These are phyloP conservation scores for Diorhabda sublineata DNA, from an alignment of 1,140 invertebrate genomes.

Conservation along the genomic window DNA sequence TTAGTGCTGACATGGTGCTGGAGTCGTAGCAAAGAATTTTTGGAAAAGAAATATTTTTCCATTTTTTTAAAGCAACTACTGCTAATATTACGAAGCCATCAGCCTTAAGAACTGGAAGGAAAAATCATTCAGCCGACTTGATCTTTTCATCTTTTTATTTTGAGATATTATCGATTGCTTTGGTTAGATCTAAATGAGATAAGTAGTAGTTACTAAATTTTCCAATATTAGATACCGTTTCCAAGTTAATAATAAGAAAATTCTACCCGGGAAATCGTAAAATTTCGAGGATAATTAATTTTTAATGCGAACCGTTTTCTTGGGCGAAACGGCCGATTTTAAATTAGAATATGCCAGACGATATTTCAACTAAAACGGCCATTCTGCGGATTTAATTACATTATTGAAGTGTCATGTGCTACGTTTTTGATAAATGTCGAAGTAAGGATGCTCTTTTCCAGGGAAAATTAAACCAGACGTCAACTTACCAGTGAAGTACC, in stretches of 20 bases:
- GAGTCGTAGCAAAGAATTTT: no score
- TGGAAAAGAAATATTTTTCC: no score
- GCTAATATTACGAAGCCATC: no score
- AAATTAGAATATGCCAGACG: constrained; percentile 45
- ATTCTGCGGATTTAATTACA: constrained; percentile 48
- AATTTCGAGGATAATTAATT: constrained; percentile 45
- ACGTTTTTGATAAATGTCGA: constrained; percentile 45
- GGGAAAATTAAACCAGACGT: background rate
- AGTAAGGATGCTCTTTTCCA: background rate
- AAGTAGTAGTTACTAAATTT: background rate
- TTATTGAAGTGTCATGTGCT: constrained; percentile 49
- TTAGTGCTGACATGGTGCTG: no score
- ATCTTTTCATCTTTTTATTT: no score
- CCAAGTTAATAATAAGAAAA: constrained; percentile 10
- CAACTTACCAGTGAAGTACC: no score
- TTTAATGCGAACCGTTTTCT: constrained; percentile 39
- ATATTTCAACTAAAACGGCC: constrained; percentile 45
- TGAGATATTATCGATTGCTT: no score
- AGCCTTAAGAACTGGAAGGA: no score
- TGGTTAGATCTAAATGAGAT: no score
- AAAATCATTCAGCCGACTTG: no score
- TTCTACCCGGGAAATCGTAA: constrained; percentile 24
- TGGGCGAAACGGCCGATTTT: constrained; percentile 34
- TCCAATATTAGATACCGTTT: constrained; percentile 10
- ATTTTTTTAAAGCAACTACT: no score